Evolutionary conservation across 2,113 vertebrate species (phyloP).

Genomic region (Ploceus nigricollis): DNA sequence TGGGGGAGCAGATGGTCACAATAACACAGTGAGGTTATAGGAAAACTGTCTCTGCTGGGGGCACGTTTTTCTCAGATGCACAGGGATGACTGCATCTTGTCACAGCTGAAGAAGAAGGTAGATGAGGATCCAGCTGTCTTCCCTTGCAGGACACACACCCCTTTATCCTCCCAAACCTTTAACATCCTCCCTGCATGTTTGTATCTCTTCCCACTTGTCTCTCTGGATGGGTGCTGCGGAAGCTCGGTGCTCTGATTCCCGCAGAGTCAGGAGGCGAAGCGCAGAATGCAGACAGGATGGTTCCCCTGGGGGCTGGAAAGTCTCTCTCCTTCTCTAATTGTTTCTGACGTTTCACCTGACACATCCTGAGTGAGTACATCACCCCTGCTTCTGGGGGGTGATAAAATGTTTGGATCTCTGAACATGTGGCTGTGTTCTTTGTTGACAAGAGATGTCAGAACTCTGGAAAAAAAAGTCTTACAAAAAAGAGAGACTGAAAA

Average conservation of each 20-base stretch:
- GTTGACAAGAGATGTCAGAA: not conserved
- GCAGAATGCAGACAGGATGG: not conserved
- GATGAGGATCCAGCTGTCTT: not conserved
- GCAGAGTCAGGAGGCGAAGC: not conserved
- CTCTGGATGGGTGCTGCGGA: not conserved
- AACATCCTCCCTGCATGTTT: not conserved
- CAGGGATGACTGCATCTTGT: not conserved
- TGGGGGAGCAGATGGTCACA: constrained; percentile 31
- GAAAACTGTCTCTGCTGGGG: not conserved
- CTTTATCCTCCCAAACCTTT: not conserved
- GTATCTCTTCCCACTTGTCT: not conserved
- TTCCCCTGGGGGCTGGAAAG: not conserved
- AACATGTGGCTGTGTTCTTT: not conserved
- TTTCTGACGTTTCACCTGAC: constrained; percentile 46
- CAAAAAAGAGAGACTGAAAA: not conserved
- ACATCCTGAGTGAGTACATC: not conserved
- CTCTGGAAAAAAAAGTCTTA: not conserved
- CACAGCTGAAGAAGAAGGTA: not conserved
- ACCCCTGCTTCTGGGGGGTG: not conserved
- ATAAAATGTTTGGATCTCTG: constrained; percentile 1
- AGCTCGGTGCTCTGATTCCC: not conserved
- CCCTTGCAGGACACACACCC: not conserved
- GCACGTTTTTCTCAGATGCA: not conserved
- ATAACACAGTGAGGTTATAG: not conserved
- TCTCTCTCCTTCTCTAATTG: constrained; percentile 21